Base-by-base conservation (phyloP, 2,888 invertebrate genomes). In the Philereme vetulata region DNA sequence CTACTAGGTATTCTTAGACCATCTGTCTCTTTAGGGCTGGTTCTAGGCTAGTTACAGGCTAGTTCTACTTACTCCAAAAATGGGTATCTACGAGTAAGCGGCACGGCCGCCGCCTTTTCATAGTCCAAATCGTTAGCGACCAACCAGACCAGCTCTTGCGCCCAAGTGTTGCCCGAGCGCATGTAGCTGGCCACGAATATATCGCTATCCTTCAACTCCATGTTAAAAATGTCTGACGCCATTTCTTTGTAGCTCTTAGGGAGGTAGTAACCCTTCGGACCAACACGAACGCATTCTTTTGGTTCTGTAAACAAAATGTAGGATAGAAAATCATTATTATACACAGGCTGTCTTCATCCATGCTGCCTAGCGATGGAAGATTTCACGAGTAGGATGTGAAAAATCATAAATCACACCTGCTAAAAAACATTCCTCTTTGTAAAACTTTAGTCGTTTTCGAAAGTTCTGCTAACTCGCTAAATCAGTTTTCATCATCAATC, bases 91-190 rank as follows among this genome's bases (percentile, higher is more conserved):
- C 93, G 84, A 0, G 86, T 78, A 0, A 96, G 82, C 0, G 92
- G 86, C 11, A 83, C 81, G 35, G 84, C 78, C 10, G 84, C 84
- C 0, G 95, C 95, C 57, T 84, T 92, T 46, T 93, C 84, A 71
- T 94, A 96, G 78, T 96, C 93, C 66, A 96, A 88, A 72, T 95
- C 80, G 73, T 96, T 96, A 3, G 93, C 93, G 21, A 96, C 72
- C 58, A 96, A 75, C 96, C 96, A 96, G 1, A 96, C 93, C 71
- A 96, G 80, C 79, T 96, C 96, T 73, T 95, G 95, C 0, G 94
- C 94, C 94, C 94, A 93, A 2, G 95, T 95, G n/a, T 94, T 94
- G 7, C 94, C 94, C 66, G 95, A 95, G 81, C 96, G 89, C 0
- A 95, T 96, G 81, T 94, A 95, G 0, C 95, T 94, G 1, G 93